Base-by-base conservation (phyloP, 1,140 invertebrate genomes). In the Drosophila equinoxialis region DNA sequence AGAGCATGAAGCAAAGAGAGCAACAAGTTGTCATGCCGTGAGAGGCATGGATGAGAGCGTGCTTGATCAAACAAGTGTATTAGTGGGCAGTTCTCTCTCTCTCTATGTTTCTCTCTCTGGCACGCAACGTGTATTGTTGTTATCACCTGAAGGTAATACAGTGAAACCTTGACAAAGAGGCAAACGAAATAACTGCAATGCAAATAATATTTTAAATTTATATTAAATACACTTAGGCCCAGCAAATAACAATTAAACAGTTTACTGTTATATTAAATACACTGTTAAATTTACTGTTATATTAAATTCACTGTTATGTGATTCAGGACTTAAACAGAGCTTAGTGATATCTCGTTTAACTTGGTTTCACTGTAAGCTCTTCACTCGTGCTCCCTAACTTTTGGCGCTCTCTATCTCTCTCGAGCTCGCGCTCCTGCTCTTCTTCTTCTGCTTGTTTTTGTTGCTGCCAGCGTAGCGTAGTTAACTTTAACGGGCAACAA, bases 401-500 rank as follows among this genome's bases (percentile, higher is more conserved):
- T 51, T 51, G 8, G 17, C 63, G 64, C 68, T 68, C 65, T 69
- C 65, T 68, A 59, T 71, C n/a, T 11, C 62, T 35, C 54, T 61
- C 68, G 64, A 42, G 10, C 61, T 30, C 39, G 68, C 67, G 45
- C 62, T 65, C 8, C 23, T 62, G 33, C 33, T 62, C 62, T 65
- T 35, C 39, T 68, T 45, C 33, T 62, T 64, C 59, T 42, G 55
- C 17, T 45, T 75, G 71, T 63, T 77, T 65, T 74, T 67, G 82
- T 59, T 67, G 71, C 64, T 86, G 83, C 83, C 77, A 87, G 83
- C 82, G 82, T 87, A 86, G 83, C 83, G 75, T 86, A 86, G 83
- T 87, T 87, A 87, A 87, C 81, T 81, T 83, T 65, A 71, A 70
- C 66, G 63, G 67, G 65, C 77, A 62, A 59, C 65, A 82, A 64